Percentiles rank a stretch among this genome's conserved stretches.
Evolutionary conservation across 2,888 invertebrate genomes (phyloP).

Genomic region (Drosophila putrida): DNA sequence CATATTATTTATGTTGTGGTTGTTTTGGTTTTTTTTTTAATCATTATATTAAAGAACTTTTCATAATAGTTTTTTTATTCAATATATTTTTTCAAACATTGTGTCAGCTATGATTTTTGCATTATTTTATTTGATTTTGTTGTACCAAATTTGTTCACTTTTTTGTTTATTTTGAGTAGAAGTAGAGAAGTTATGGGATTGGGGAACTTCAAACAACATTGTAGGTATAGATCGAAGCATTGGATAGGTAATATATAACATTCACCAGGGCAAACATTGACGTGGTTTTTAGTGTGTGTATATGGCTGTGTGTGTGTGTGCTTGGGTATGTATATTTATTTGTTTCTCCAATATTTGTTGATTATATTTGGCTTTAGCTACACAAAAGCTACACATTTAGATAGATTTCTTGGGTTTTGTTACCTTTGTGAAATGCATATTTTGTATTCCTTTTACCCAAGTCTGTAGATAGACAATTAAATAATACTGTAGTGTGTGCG

Average conservation of each 20-base stretch:
- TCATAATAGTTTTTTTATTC: constrained; percentile 38
- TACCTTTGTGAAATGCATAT: constrained; percentile 73
- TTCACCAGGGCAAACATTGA: constrained; percentile 59
- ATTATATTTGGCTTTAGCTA: constrained; percentile 56
- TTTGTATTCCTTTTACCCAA: constrained; percentile 59
- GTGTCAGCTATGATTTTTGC: constrained; percentile 85
- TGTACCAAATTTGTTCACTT: constrained; percentile 52
- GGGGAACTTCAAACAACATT: constrained; percentile 34
- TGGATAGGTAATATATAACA: constrained; percentile 39
- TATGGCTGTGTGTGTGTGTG: constrained; percentile 21
- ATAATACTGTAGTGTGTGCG: constrained; percentile 48
- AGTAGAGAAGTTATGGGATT: constrained; percentile 28
- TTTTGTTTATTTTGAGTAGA: constrained; percentile 28
- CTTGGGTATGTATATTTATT: constrained; percentile 15
- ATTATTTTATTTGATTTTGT: constrained; percentile 52
- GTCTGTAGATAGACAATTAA: constrained; percentile 76
- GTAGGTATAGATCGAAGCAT: constrained; percentile 43
- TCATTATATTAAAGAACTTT: constrained; percentile 45
- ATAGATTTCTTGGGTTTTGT: constrained; percentile 39
- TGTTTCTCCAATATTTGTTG: constrained; percentile 29
- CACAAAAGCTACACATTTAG: constrained; percentile 68
- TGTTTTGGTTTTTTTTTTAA: constrained; percentile 32
- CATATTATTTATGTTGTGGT: constrained; percentile 43
- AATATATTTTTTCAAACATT: constrained; percentile 81
- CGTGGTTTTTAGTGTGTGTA: constrained; percentile 25